Conservation (phyloP, 2,888 invertebrate genomes). For the Eilema sororculum region DNA sequence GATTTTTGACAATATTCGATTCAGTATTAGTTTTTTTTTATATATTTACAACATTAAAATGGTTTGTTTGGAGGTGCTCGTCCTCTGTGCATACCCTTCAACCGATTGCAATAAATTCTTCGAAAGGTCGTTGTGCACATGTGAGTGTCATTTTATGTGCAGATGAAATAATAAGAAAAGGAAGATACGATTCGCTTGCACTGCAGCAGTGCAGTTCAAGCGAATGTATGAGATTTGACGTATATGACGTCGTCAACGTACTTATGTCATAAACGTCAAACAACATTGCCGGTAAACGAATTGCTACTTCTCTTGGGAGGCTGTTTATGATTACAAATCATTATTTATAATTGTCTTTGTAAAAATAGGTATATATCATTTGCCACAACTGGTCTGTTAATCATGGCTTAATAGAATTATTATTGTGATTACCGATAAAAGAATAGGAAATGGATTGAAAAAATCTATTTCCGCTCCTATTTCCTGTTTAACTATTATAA, state of each 20-base stretch:
- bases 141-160: no score
- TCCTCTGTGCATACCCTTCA: background rate
- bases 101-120: background rate
- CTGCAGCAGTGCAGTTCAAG: no score
- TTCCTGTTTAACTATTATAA: constrained; percentile 42
- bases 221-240: no score
- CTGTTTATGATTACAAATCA: background rate
- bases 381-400: constrained; percentile 46
- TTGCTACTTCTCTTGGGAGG: no score
- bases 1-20: background rate
- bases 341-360: background rate
- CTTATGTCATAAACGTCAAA: no score
- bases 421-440: constrained; percentile 27
- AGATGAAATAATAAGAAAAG: background rate
- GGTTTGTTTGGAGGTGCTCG: background rate
- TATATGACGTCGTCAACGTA: no score
- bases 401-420: constrained; percentile 82
- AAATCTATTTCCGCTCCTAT: constrained; percentile 44
- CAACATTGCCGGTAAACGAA: no score
- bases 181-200: no score
- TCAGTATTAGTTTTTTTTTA: no score
- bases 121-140: no score
- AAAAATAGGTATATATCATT: constrained; percentile 33
- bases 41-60: no score
- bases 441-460: constrained; percentile 38